A percentile compares a stretch with the other conserved stretches of the same genome.
These are phyloP conservation scores for Cricetomys ansorgei DNA, from an alignment of 2,113 vertebrate species.

Conservation along the genomic window DNA sequence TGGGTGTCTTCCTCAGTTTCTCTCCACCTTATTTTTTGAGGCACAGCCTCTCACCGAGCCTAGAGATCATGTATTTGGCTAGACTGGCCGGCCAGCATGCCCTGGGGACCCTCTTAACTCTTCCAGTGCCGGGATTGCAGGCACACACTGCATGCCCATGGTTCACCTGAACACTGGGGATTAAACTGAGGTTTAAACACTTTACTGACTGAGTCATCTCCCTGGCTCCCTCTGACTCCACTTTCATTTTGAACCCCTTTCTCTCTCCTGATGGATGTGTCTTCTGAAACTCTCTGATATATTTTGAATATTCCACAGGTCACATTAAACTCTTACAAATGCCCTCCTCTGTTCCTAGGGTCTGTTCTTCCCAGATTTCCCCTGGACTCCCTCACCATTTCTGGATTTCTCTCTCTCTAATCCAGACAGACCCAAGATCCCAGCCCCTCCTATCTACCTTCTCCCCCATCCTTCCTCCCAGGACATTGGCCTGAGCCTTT, in stretches of 20 bases:
- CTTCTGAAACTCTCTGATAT: neutral
- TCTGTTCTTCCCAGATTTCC: accelerated
- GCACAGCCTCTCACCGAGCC: neutral
- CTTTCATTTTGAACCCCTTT: neutral
- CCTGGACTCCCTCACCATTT: neutral
- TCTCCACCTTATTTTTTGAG: neutral
- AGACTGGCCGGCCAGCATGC: neutral
- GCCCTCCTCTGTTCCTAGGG: accelerated
- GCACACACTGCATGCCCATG: too few relatives aligned
- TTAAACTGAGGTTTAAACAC: too few relatives aligned
- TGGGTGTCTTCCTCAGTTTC: neutral
- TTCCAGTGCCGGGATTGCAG: neutral
- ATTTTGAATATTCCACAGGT: neutral
- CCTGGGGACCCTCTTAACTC: neutral
- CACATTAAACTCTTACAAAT: neutral
- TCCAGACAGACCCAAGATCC: neutral
- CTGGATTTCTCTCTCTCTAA: neutral
- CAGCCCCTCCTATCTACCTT: accelerated
- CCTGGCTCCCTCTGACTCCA: neutral
- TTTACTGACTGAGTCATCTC: neutral
- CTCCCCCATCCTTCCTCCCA: too few relatives aligned
- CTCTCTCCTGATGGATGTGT: accelerated
- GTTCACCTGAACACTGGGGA: neutral
- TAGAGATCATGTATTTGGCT: neutral
- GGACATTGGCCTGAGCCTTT: neutral